Evolutionary conservation across 2,797 vertebrate species (phyloP), one percentile per base, ranked within the genome.

Genomic region (Ceryle rudis): DNA sequence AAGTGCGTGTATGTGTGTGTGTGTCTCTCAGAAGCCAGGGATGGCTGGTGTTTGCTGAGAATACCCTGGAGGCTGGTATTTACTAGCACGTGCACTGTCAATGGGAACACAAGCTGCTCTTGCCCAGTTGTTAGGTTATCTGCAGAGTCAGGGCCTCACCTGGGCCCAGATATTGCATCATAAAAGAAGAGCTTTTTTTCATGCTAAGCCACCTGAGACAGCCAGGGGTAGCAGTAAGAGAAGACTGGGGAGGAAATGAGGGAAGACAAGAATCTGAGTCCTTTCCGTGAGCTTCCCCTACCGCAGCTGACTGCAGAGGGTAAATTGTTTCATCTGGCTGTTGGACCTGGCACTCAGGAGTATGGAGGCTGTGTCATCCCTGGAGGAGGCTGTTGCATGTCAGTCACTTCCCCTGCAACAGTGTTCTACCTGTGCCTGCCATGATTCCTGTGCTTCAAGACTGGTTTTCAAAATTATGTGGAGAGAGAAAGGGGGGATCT

Each of bases 101-200:
- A 11, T 52, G 69, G 37, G 85, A 42, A 2, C 81, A 81, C 67
- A 28, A 31, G 84, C 89, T 74, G 94, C 95, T 69, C 55, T 9
- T 77, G 93, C 94, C 94, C 29, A 0, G 80, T 96, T 71, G 71
- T 81, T 94, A 58, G 52, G 94, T 86, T 96, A 86, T 69, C 92
- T 95, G 94, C 91, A 86, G 93, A 67, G 89, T 41, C 74, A 7
- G 16, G 90, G 92, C 71, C 93, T 97, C 95, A 95, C 96, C 95
- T 95, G 90, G 46, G 70, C 94, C 91, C 52, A 16, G 70, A 26
- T 26, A 25, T 69, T 97, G 96, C 97, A 90, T 98, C 98, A 96
- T 52, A 33, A 92, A 60, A 57, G 51, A 49, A 84, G 89, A 86
- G 69, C 73, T 92, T 97, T 92, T 39, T 95, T 95, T 95, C 92